A percentile compares a stretch with the other conserved stretches of the same genome.
These are phyloP conservation scores for Lacerta viridis DNA, from an alignment of 2,797 vertebrate genomes.

Conservation along the genomic window DNA sequence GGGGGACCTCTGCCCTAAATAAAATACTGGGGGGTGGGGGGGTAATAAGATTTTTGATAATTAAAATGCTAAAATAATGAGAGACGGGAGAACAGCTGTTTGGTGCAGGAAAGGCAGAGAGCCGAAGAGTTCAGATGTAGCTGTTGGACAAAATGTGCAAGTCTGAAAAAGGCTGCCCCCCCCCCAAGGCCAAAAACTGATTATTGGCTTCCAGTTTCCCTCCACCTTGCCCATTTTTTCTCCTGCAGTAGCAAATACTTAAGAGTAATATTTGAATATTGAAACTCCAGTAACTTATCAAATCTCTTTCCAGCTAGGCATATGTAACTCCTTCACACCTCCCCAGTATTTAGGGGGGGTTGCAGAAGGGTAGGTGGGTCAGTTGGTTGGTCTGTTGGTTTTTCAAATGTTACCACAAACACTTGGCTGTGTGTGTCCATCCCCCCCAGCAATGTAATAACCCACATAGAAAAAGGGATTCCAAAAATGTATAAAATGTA, in stretches of 20 bases:
- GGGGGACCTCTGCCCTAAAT: not conserved
- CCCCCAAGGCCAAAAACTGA: slow-evolving; percentile 14
- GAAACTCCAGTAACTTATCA: slow-evolving; percentile 59
- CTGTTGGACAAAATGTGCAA: not conserved
- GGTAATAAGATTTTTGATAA: not conserved
- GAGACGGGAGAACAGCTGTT: not conserved
- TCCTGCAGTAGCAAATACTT: slow-evolving; percentile 63
- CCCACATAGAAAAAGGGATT: slow-evolving; percentile 63
- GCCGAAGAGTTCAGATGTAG: too few relatives aligned
- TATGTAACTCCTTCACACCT: slow-evolving; percentile 41
- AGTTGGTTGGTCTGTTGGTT: not conserved
- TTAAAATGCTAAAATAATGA: not conserved
- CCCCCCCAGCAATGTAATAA: slow-evolving; percentile 61
- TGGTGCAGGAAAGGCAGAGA: not conserved
- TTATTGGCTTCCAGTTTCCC: slow-evolving; percentile 55
- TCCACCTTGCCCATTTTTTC: slow-evolving; percentile 45
- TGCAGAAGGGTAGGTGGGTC: too few relatives aligned
- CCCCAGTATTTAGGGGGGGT: slow-evolving; percentile 28
- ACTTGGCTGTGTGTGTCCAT: slow-evolving; percentile 35
- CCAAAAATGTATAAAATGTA: slow-evolving; percentile 66
- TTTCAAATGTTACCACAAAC: slow-evolving; percentile 57
- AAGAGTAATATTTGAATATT: slow-evolving; percentile 40
- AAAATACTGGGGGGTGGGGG: not conserved
- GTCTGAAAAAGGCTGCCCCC: not conserved
- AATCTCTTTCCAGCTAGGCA: slow-evolving; percentile 54